Base-by-base conservation (phyloP, 2,113 vertebrate genomes). In the Pristiophorus japonicus region DNA sequence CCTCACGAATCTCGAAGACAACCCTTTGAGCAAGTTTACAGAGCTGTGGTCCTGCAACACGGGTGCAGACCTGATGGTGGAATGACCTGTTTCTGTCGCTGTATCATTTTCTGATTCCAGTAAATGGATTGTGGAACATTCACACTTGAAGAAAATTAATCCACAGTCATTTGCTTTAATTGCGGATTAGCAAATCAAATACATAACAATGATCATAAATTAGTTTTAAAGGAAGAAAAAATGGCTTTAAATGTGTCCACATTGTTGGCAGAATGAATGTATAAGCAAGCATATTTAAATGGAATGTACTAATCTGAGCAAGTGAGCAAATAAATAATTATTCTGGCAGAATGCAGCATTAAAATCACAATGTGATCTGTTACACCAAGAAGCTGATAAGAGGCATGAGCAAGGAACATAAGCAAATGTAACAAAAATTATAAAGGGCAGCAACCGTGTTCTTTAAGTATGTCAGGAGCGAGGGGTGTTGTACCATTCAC, bases 261-360 rank as follows among this genome's bases (percentile, higher is more conserved):
- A 30, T 70, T 70, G 27, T 70, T 70, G 67, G 67, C 67, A 30
- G 67, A 78, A 38, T 78, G n/a, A 78, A 78, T 78, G n/a, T 38
- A 78, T 4, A 78, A 78, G 4, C 38, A 38, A 78, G 10, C 11
- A 38, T 18, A 38, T 38, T 16, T 70, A 70, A 70, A 70, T 30
- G 0, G 75, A 78, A 38, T 16, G n/a, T 78, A 16, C n/a, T 38
- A 38, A 78, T n/a, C 75, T 38, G n/a, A 78, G 34, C 12, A 78
- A 78, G 12, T n/a, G 73, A 75, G 73, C 73, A 75, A 75, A n/a
- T 75, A 75, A 75, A 75, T n/a, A 75, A 75, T n/a, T 75, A 75
- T 75, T n/a, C 73, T 75, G 73, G 73, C 73, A 75, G 73, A n/a
- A 75, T 75, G n/a, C 73, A 75, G n/a, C 11, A 75, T 75, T n/a